Base-by-base conservation (phyloP, 2,113 vertebrate species). In the rabbit (Oryctolagus cuniculus) region DNA sequence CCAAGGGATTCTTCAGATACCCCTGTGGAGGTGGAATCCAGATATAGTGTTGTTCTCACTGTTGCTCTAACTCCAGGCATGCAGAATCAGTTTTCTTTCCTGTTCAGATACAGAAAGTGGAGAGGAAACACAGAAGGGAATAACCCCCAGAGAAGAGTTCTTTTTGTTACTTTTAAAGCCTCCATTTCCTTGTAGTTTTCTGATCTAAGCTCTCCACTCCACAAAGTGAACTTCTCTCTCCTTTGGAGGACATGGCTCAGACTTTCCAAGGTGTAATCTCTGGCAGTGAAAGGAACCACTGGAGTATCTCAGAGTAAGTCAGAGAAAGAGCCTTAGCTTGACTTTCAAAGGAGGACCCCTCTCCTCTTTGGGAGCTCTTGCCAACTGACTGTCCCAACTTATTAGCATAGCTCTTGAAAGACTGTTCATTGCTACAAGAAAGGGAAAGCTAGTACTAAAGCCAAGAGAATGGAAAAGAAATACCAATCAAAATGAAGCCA, bases 401-500 rank as follows among this genome's bases (percentile, higher is more conserved):
- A 74, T 11, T 58, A 53, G 66, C 31, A n/a, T 13, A 29, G 0
- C 73, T 87, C 67, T 58, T 9, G 2, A 34, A 36, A 86, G 10
- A 61, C 3, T 61, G 29, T 78, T 51, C 49, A 25, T 12, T 80
- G 69, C 74, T 11, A 61, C 16, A 51, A 61, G 72, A 64, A 15
- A 15, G 3, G 5, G 66, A 61, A 17, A 21, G 15, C 77, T 67
- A 72, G 83, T 55, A 83, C 79, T 89, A 58, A 0, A 2, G 13
- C 34, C 82, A 36, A 90, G 87, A 72, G 22, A 82, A 64, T 27
- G 27, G 27, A 70, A 67, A 97, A 77, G 72, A 0, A 87, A 87
- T 58, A 44, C 0, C 0, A 63, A 87, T 51, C 69, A 93, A 93
- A 90, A 86, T 61, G 81, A 95, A 94, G 91, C 64, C 72, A 78